Base-by-base conservation (phyloP, 2,113 vertebrate genomes). In the Xiphophorus couchianus region DNA sequence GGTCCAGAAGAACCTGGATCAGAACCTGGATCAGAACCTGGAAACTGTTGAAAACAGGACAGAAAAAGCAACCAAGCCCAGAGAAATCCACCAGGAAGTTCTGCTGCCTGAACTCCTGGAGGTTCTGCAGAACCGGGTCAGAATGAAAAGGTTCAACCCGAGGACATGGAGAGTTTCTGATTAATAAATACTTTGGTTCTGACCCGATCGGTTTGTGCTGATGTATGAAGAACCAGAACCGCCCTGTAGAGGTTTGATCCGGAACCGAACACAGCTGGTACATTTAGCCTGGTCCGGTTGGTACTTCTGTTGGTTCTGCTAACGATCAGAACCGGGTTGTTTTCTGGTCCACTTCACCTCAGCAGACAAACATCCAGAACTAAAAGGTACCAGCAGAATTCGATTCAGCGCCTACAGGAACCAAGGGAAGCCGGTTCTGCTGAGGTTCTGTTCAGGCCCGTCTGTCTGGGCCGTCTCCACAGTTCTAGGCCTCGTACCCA, bases 401-500 rank as follows among this genome's bases (percentile, higher is more conserved):
- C 0, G 14, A 42, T 42, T 3, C 39, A 14, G 3, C 12, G 39
- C 12, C 39, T 14, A 14, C 12, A 42, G 39, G 13, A 48, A 48
- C 44, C 4, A 4, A 17, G 17, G 17, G 14, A 48, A 7, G 17
- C 15, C 5, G 17, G 44, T 48, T 48, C 42, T 44, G 14, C 12
- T 44, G 13, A 44, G 39, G 39, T 39, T 39, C 39, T 42, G 39
- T 15, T 42, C 44, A 48, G 15, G 44, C 17, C 44, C 17, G 44
- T 28, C 70, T 51, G 63, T 58, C 68, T 3, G n/a, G 30, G 25
- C 37, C 9, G 0, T 35, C 70, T 66, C 69, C 19, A 9, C 66
- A 25, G 51, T 28, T 78, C 79, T 89, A 92, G 28, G 86, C 74
- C 76, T 90, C 89, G 66, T 93, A 91, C 29, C 89, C 91, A 1